Conservation (phyloP, 2,113 vertebrate genomes). For the Podilymbus podiceps region DNA sequence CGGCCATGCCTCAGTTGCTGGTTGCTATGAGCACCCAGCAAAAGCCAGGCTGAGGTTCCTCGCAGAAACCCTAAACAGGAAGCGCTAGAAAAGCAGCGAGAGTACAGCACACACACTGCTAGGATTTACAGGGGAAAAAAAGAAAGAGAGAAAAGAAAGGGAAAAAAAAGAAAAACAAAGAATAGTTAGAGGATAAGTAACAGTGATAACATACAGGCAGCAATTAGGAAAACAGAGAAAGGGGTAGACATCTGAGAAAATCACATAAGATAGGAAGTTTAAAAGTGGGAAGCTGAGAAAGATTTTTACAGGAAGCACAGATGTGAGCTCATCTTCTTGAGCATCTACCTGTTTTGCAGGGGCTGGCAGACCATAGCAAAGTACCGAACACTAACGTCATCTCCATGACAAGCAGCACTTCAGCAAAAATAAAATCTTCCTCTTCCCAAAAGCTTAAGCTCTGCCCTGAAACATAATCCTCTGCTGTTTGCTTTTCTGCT, state of each 20-base stretch:
- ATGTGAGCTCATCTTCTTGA: background rate
- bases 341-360: background rate
- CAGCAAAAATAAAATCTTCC: slow-evolving; percentile 7
- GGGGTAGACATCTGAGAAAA: background rate
- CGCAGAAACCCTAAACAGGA: background rate
- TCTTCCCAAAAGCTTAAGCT: slow-evolving; percentile 4
- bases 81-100: rapidly evolving
- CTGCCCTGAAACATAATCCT: slow-evolving; percentile 1
- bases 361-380: rapidly evolving
- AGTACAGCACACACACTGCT: rapidly evolving
- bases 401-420: background rate
- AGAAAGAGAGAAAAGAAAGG: background rate
- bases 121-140: background rate
- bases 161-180: background rate
- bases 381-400: background rate
- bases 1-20: rapidly evolving
- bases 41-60: background rate
- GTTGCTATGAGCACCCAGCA: background rate
- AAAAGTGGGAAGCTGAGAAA: background rate
- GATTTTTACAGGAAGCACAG: background rate
- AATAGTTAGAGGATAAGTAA: background rate
- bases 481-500: background rate
- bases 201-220: background rate
- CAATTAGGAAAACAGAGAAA: background rate
- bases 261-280: background rate